Base-by-base conservation (phyloP, 2,888 invertebrate species). In the Prosopocoilus inquinatus region DNA sequence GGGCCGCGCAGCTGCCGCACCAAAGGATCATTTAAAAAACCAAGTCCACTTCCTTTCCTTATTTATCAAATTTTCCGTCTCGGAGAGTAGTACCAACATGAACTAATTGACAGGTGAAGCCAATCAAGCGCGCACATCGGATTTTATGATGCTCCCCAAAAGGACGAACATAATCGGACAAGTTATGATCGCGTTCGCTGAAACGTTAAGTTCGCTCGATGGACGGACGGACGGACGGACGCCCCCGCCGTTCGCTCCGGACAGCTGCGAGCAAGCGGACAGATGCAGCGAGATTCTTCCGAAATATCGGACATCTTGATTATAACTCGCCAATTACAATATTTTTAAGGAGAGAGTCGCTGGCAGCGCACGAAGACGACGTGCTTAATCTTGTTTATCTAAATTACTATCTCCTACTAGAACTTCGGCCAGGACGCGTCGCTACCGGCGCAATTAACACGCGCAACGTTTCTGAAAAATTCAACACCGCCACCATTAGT, bases 231-330 rank as follows among this genome's bases (percentile, higher is more conserved):
- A 32, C 33, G 16, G 16, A 32, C 13, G 47, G 32, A 32, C 47
- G 47, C 47, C 47, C 47, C 47, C 47, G 47, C 47, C 33, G 47
- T 20, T 46, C 16, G n/a, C 13, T 13, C 20, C 28, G 47, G 47
- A 46, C 47, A 46, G 47, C 47, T 46, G 47, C 47, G n/a, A 13
- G n/a, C 1, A 33, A 46, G 12, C 35, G 20, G 50, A 50, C 50
- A 50, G 50, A 50, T 50, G 50, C 41, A 9, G n/a, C 32, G 41
- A 38, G 38, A 50, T 50, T 38, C 50, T 32, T 38, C 50, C 50
- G 39, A 50, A 50, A 50, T 50, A 38, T 41, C 39, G 50, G 13
- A 50, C 50, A 50, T 50, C 50, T 50, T 50, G 50, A 50, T 50
- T 50, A 38, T 20, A 20, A 20, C 50, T 50, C 50, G 50, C 50